Base-by-base conservation (phyloP, 2,888 invertebrate species). In the Lithophane ornitopus region DNA sequence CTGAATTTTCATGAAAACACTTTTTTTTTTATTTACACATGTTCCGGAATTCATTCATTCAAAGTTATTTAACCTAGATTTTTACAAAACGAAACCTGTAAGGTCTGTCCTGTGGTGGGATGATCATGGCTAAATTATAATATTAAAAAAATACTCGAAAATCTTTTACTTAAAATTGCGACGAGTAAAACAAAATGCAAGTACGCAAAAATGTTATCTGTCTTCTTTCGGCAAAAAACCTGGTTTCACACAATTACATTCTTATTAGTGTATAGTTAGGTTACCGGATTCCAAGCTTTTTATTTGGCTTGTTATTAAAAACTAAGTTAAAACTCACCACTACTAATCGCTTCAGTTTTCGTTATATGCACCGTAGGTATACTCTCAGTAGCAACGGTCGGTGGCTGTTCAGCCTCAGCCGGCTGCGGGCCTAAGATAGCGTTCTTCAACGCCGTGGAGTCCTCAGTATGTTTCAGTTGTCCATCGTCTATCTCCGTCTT, bases 371-470 rank as follows among this genome's bases (percentile, higher is more conserved):
- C 93, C 0, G 93, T 91, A 4, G 94, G 93, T 76, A 93, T 93
- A 56, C 85, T 87, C 62, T 93, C 93, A 0, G 93, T 89, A 4
- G 91, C 89, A 8, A 89, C 85, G 0, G 91, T 87, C 0, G 93
- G 85, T 41, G 92, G 88, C 65, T 89, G 90, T 34, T 94, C 94
- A 0, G 89, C 54, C 49, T 95, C 95, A 0, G 91, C 89, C 0
- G 93, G 89, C 85, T 95, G 96, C 19, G 96, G 95, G 0, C 96
- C 95, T 3, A 97, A 86, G 69, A 97, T 94, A 0, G 96, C 96
- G 70, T 96, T 96, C 89, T 93, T 95, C 78, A 96, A 79, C 7
- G 96, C 96, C 0, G 95, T 95, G 0, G 96, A 95, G 81, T 97
- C 96, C 66, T 97, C 96, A 0, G 96, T 96, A 58, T 94, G 95